Evolutionary conservation across 1,140 invertebrate species (phyloP).

Genomic region (Asobara japonica): DNA sequence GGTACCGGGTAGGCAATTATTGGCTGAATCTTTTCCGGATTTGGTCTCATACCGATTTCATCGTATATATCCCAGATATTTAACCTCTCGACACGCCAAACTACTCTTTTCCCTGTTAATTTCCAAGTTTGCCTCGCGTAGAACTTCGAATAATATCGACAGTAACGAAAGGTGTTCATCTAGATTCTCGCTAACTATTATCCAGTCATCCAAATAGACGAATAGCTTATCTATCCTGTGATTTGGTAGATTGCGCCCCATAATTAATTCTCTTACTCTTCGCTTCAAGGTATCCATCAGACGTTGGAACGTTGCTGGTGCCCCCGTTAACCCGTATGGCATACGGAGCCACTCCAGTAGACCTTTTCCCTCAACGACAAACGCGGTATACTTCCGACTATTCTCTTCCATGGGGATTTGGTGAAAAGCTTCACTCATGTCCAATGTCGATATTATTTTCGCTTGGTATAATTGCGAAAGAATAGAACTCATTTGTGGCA

Average conservation of each 20-base stretch:
- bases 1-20: background rate
- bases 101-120: constrained; percentile 29
- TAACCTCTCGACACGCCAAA: constrained; percentile 34
- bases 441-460: too few relatives aligned
- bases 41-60: constrained; percentile 33
- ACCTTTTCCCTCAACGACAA: too few relatives aligned
- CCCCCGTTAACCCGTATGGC: too few relatives aligned
- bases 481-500: too few relatives aligned
- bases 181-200: constrained; percentile 27
- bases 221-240: constrained; percentile 25
- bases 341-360: too few relatives aligned
- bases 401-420: too few relatives aligned
- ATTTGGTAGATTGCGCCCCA: constrained; percentile 21
- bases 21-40: constrained; percentile 36
- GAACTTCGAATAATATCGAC: constrained; percentile 1
- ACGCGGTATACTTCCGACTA: too few relatives aligned
- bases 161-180: constrained; percentile 26
- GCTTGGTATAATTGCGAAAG: too few relatives aligned
- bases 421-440: too few relatives aligned
- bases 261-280: too few relatives aligned
- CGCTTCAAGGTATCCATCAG: too few relatives aligned
- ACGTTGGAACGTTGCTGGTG: too few relatives aligned
- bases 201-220: constrained; percentile 28
- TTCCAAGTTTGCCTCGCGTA: constrained; percentile 11
- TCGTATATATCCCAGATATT: constrained; percentile 48